phyloP scores from a whole-genome alignment of 2,797 vertebrate species.

The Microchirus variegatus region DNA sequence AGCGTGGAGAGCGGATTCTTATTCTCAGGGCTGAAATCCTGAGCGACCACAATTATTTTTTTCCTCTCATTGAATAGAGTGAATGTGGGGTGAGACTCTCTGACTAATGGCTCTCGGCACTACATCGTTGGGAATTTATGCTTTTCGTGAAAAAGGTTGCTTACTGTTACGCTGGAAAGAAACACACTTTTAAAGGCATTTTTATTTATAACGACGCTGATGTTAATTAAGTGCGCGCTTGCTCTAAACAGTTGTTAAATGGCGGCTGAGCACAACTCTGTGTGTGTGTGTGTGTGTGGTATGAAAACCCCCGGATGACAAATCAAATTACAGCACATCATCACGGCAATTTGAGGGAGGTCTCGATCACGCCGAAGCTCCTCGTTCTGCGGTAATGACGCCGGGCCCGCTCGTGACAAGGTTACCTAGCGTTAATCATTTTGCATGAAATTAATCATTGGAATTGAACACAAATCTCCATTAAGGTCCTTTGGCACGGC shows the following conservation, averaged over 20 bases:
- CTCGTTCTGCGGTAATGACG: constrained; percentile 25
- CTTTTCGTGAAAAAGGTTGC: constrained; percentile 3
- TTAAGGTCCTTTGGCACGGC: constrained; percentile 19
- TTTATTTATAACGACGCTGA: neutral
- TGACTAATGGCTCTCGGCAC: constrained; percentile 3
- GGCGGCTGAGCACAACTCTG: neutral
- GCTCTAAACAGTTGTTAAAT: neutral
- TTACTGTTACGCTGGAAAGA: neutral
- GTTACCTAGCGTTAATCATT: constrained; percentile 23
- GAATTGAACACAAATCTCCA: neutral
- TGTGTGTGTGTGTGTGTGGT: neutral
- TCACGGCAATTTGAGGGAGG: constrained; percentile 19
- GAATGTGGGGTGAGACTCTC: neutral
- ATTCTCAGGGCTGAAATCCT: neutral
- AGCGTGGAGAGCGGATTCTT: neutral
- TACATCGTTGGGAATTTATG: neutral
- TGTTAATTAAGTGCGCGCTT: neutral
- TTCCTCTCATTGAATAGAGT: neutral
- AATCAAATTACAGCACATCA: neutral
- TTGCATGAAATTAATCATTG: constrained; percentile 18
- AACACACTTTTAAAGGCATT: neutral
- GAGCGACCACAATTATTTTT: neutral
- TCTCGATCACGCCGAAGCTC: constrained; percentile 16
- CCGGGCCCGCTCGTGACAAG: constrained; percentile 13
- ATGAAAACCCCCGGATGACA: neutral